Evolutionary conservation across 2,797 vertebrate genomes (phyloP).

Genomic region (Rousettus madagascariensis): DNA sequence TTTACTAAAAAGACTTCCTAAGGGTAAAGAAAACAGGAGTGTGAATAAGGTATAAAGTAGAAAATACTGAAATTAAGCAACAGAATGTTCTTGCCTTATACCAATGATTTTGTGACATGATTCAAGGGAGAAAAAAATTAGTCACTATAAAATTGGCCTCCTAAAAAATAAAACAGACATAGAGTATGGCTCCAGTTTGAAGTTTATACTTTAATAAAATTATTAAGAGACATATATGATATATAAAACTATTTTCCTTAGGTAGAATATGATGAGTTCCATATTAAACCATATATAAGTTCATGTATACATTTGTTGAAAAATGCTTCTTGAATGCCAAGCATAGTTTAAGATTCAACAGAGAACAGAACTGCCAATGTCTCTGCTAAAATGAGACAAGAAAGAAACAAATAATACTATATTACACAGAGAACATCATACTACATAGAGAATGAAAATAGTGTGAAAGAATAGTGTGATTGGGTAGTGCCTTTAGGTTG

Average conservation of each 20-base stretch:
- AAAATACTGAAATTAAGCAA: background rate
- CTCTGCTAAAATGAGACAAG: background rate
- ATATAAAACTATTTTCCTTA: background rate
- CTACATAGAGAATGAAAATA: background rate
- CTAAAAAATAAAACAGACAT: background rate
- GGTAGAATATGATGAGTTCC: background rate
- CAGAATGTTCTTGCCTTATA: background rate
- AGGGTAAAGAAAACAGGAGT: background rate
- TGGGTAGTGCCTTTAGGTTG: background rate
- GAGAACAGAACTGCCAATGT: background rate
- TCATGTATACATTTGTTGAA: background rate
- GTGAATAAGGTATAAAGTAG: background rate
- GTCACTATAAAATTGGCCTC: background rate
- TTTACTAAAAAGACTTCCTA: background rate
- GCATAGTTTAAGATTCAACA: background rate
- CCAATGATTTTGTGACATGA: background rate
- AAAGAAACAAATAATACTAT: background rate
- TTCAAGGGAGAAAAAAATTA: background rate
- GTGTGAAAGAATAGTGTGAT: background rate
- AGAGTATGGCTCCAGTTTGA: background rate
- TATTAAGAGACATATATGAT: background rate
- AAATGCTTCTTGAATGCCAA: background rate
- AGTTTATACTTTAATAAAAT: background rate
- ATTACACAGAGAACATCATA: background rate
- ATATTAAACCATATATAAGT: background rate